Percentiles rank a stretch among this genome's conserved stretches.
Conservation (phyloP, 1,140 invertebrate species). For the Diachasma alloeum region DNA sequence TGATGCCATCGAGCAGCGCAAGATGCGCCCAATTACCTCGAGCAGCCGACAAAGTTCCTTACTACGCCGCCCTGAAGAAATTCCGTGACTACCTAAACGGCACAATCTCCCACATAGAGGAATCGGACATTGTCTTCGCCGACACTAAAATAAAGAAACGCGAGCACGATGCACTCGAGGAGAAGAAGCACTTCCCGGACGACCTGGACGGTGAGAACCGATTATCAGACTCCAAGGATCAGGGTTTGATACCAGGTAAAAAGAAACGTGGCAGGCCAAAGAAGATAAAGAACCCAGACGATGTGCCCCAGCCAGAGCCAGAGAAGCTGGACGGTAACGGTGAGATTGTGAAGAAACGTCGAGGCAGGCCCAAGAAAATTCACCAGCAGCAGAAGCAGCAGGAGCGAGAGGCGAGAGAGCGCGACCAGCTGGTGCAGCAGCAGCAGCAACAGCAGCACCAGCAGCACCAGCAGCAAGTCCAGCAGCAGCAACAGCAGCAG, state of each 20-base stretch:
- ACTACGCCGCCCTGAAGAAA: conserved; percentile 94
- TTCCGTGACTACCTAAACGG: conserved; percentile 95
- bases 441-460: conserved; percentile 48
- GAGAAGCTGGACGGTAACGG: conserved; percentile 68
- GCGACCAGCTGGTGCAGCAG: conserved; percentile 49
- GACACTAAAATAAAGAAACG: conserved; percentile 78
- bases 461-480: conserved; percentile 51
- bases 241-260: conserved; percentile 75
- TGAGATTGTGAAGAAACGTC: conserved; percentile 80
- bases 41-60: conserved; percentile 96
- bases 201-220: conserved; percentile 55
- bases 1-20: conserved; percentile 97
- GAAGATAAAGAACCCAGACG: conserved; percentile 80
- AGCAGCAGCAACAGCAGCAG: conserved; percentile 39
- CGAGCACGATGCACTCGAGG: conserved; percentile 64
- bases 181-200: conserved; percentile 67
- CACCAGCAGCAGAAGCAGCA: conserved; percentile 60
- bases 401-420: conserved; percentile 54
- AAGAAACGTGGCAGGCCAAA: conserved; percentile 89
- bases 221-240: conserved; percentile 65
- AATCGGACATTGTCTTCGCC: conserved; percentile 91
- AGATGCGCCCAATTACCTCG: conserved; percentile 94
- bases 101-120: conserved; percentile 84
- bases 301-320: conserved; percentile 67
- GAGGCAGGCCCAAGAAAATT: conserved; percentile 86